Base-by-base conservation (phyloP, 1,140 invertebrate genomes). In the Liolophura sinensis region DNA sequence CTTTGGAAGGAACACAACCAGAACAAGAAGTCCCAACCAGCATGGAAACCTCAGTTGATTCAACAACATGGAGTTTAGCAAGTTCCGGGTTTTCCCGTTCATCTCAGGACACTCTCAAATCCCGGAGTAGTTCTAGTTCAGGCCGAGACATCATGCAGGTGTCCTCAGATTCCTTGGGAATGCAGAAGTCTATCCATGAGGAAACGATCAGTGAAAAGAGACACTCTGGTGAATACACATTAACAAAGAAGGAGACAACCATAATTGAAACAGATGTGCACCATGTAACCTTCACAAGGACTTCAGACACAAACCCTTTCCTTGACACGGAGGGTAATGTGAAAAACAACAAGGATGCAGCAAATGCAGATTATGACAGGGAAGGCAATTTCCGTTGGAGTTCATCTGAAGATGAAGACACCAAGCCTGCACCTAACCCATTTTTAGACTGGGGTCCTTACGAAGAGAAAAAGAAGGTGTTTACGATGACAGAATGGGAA, bases 401-500 rank as follows among this genome's bases (percentile, higher is more conserved):
- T 31, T 46, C 52, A 47, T 24, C 25, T 7, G 50, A 52, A 54
- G 24, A 25, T 27, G 24, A 40, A n/a, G 50, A 63, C 16, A 48
- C 7, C 25, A 54, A 49, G 16, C 40, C 51, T n/a, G 5, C 16
- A 15, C 27, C 18, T 20, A 27, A 48, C 20, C 65, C 68, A n/a
- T 75, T 70, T 56, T 24, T 72, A n/a, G 24, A 51, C 40, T 69
- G 68, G 65, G 71, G 71, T 16, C 80, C 78, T 12, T 82, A 82
- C 67, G 70, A 78, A 56, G 78, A 80, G 62, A 75, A 69, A 56
- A 82, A 80, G 62, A 80, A 80, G 64, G 75, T 82, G 55, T 82
- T 72, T 64, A 82, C 78, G 1, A 82, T 82, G 80, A 71, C 74
- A 20, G 80, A 82, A 69, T 79, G 78, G 78, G 80, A 82, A 67